Evolutionary conservation across 1,140 invertebrate genomes (phyloP).

Genomic region (Pectinophora gossypiella): DNA sequence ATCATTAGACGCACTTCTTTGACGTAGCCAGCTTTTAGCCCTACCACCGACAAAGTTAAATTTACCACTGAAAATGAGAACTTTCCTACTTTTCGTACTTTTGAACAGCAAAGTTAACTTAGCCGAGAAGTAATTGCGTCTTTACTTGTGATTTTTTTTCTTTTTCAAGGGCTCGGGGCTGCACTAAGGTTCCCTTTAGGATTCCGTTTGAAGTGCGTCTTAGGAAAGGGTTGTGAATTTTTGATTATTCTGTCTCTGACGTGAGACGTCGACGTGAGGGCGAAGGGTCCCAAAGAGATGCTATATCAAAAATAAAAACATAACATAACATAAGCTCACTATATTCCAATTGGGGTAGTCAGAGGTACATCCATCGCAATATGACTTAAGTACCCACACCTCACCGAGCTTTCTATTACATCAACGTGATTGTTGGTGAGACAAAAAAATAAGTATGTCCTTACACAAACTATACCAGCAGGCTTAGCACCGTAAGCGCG

Average conservation of each 20-base stretch:
- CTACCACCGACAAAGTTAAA: conserved; percentile 26
- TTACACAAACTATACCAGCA: too few relatives aligned
- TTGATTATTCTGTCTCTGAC: conserved; percentile 4
- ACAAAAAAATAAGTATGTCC: too few relatives aligned
- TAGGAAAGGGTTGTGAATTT: conserved; percentile 24
- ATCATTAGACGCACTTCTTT: conserved; percentile 73
- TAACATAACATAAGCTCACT: too few relatives aligned
- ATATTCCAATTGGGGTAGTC: too few relatives aligned
- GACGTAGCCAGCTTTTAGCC: conserved; percentile 65
- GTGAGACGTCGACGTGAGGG: too few relatives aligned
- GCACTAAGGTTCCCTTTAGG: conserved; percentile 32
- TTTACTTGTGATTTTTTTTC: conserved; percentile 60
- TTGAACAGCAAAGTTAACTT: conserved; percentile 20
- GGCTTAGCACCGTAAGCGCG: too few relatives aligned
- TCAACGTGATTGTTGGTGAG: too few relatives aligned
- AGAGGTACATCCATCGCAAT: too few relatives aligned
- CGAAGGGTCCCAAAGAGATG: too few relatives aligned
- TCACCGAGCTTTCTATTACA: too few relatives aligned
- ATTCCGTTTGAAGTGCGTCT: conserved; percentile 60
- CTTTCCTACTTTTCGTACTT: conserved; percentile 19
- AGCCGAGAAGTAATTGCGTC: conserved; percentile 65
- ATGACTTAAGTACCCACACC: too few relatives aligned
- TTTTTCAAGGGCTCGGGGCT: conserved; percentile 40
- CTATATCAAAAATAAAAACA: too few relatives aligned
- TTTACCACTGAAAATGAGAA: conserved; percentile 16